Evolutionary conservation across 2,888 invertebrate genomes (phyloP).

Genomic region (Metalampra italica): DNA sequence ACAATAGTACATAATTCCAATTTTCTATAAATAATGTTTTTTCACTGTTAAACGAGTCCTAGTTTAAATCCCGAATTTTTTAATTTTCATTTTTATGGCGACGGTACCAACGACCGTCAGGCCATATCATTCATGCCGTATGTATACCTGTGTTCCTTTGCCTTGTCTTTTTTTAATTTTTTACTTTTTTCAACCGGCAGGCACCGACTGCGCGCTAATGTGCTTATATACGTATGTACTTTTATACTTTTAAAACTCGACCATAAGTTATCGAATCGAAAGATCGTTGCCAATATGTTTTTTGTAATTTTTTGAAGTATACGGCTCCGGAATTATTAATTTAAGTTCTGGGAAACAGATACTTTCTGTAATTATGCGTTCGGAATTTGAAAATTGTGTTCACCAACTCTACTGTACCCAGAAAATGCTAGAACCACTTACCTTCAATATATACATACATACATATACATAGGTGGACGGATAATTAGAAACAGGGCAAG

Average conservation of each 20-base stretch:
- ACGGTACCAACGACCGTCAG: slow-evolving; percentile 14
- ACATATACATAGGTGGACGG: no score
- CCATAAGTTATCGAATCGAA: slow-evolving; percentile 20
- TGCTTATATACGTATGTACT: slow-evolving; percentile 20
- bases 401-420: no score
- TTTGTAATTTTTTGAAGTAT: background rate
- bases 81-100: slow-evolving; percentile 1
- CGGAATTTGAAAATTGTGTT: no score
- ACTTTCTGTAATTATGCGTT: background rate
- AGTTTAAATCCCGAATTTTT: background rate
- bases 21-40: no score
- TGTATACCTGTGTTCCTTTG: slow-evolving; percentile 31
- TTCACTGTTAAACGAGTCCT: no score
- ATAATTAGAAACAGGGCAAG: no score
- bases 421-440: no score
- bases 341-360: slow-evolving; percentile 1
- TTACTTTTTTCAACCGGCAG: slow-evolving; percentile 17
- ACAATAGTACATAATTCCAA: no score
- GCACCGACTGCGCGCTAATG: slow-evolving; percentile 20
- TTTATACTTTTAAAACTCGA: slow-evolving; percentile 20
- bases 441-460: no score
- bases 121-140: slow-evolving; percentile 36
- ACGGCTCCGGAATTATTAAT: slow-evolving; percentile 3
- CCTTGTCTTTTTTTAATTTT: slow-evolving; percentile 24
- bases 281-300: slow-evolving; percentile 2